phyloP scores from a whole-genome alignment of 2,888 invertebrate genomes.

The Lymantria dispar region DNA sequence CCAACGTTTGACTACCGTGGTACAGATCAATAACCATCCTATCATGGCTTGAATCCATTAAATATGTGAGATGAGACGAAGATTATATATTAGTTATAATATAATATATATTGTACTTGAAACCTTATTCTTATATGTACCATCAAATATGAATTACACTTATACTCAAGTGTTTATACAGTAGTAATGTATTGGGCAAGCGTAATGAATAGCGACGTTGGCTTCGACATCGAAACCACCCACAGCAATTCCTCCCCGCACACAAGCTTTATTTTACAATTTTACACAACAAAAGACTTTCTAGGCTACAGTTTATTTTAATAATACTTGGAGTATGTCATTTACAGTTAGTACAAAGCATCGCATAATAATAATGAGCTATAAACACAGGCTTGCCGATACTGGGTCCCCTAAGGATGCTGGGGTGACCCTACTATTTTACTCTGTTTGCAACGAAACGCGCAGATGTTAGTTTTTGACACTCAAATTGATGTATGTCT shows the following conservation, averaged over 20 bases:
- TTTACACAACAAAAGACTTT: constrained; percentile 63
- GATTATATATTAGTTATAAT: too few species aligned
- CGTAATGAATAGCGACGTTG: constrained; percentile 51
- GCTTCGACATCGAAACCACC: constrained; percentile 41
- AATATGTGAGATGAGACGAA: too few species aligned
- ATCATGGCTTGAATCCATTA: too few species aligned
- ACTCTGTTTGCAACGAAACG: constrained; percentile 73
- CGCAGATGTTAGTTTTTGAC: constrained; percentile 83
- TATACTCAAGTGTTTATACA: constrained; percentile 45
- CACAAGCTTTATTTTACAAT: constrained; percentile 59
- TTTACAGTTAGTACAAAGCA: constrained; percentile 76
- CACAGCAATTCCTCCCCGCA: constrained; percentile 53
- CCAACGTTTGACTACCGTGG: too few species aligned
- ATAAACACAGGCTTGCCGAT: constrained; percentile 74
- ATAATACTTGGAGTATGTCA: constrained; percentile 77
- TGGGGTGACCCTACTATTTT: constrained; percentile 63
- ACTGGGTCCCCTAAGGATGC: constrained; percentile 66
- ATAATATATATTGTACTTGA: too few species aligned
- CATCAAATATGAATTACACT: constrained; percentile 58
- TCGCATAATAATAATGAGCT: constrained; percentile 77
- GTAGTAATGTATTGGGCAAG: constrained; percentile 40
- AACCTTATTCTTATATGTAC: background rate
- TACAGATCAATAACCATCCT: too few species aligned
- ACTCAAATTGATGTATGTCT: constrained; percentile 79
- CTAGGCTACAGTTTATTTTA: constrained; percentile 68